phyloP scores from a whole-genome alignment of 2,888 invertebrate genomes.

The Philhelius pedissequus region DNA sequence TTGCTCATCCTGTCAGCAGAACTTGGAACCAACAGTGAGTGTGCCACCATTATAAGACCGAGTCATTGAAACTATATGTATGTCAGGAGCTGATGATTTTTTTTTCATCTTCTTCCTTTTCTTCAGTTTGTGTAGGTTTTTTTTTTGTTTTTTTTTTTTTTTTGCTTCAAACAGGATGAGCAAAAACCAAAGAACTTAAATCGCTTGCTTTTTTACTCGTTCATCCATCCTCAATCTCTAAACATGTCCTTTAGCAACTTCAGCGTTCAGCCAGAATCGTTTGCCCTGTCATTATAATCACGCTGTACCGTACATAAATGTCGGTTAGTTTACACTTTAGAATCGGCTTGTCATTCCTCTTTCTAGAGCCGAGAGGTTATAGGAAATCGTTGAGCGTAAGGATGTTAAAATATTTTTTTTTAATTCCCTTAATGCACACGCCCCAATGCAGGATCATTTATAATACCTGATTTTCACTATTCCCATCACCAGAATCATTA shows the following conservation, averaged over 20 bases:
- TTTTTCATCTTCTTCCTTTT: too few species aligned
- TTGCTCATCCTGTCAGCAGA: not conserved
- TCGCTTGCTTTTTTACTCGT: not conserved
- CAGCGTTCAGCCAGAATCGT: not conserved
- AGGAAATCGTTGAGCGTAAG: not conserved
- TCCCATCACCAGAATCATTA: slow-evolving; percentile 62
- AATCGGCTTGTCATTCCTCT: slow-evolving; percentile 35
- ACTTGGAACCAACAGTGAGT: not conserved
- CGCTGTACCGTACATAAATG: slow-evolving; percentile 48
- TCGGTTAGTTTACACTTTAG: slow-evolving; percentile 58
- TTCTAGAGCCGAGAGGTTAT: not conserved
- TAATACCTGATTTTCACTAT: slow-evolving; percentile 63
- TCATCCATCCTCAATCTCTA: not conserved
- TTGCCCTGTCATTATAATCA: slow-evolving; percentile 18
- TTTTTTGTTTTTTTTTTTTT: not conserved
- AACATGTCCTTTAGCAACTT: not conserved
- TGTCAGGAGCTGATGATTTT: slow-evolving; percentile 34
- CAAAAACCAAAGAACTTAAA: slow-evolving; percentile 10
- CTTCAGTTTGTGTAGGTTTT: not conserved
- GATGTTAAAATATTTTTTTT: slow-evolving; percentile 45
- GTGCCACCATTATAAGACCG: not conserved
- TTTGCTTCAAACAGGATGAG: not conserved
- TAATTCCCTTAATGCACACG: slow-evolving; percentile 68
- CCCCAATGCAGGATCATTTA: slow-evolving; percentile 63
- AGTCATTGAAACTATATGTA: slow-evolving; percentile 37